These are phyloP conservation scores for Ailurus styani DNA, from an alignment of 2,113 vertebrate species.

Conservation along the genomic window DNA sequence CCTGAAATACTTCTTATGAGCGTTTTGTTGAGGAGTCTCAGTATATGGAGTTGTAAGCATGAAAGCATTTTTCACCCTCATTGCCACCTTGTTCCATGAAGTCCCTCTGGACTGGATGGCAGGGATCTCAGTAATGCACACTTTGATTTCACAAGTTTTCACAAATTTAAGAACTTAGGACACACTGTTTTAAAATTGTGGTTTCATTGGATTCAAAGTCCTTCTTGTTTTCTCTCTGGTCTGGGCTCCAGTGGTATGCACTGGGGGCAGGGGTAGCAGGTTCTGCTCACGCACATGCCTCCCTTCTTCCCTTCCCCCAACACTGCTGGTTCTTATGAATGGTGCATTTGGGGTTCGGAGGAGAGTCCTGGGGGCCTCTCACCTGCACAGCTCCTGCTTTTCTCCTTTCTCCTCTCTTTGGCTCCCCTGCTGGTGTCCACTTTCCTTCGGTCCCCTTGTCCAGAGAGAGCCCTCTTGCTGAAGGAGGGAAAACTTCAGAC, in stretches of 20 bases:
- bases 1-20: neutral
- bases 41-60: neutral
- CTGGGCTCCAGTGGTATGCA: neutral
- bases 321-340: neutral
- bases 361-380: neutral
- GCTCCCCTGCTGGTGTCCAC: neutral
- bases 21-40: neutral
- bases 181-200: neutral
- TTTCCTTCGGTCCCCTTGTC: neutral
- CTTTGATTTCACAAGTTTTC: neutral
- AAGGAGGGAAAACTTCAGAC: neutral
- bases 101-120: too few species aligned
- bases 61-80: neutral
- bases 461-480: neutral
- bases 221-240: neutral
- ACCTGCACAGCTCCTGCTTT: neutral
- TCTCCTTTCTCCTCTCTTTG: neutral
- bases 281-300: neutral
- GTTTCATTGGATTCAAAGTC: neutral
- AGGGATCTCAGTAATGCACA: neutral
- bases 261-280: too few species aligned
- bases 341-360: neutral
- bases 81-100: neutral
- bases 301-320: neutral
- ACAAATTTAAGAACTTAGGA: neutral